A percentile compares a stretch with the other conserved stretches of the same genome.
Conservation (phyloP, 2,113 vertebrate genomes). For the Scortum barcoo region DNA sequence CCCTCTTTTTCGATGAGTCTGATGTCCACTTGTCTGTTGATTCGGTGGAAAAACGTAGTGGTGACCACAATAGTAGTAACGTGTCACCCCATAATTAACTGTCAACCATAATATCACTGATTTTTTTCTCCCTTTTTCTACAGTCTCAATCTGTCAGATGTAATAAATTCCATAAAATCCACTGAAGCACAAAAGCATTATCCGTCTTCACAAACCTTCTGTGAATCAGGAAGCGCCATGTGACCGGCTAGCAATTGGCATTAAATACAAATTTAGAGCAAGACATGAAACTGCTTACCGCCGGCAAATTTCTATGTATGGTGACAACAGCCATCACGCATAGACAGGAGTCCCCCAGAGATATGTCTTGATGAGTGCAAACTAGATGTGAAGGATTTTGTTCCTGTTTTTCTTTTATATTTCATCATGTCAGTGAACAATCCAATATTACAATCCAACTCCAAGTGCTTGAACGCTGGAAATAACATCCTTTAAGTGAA, state of each 20-base stretch:
- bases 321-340: slow-evolving; percentile 35
- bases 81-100: slow-evolving; percentile 62
- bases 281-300: slow-evolving; percentile 36
- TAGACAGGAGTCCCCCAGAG: slow-evolving; percentile 33
- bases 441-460: slow-evolving; percentile 19
- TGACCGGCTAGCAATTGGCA: slow-evolving; percentile 9
- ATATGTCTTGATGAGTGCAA: slow-evolving; percentile 28
- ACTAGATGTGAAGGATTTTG: slow-evolving; percentile 39
- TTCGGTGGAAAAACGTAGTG: slow-evolving; percentile 5
- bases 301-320: slow-evolving; percentile 31
- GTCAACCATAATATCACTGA: slow-evolving; percentile 43
- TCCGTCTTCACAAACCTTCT: slow-evolving; percentile 2
- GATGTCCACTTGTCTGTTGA: slow-evolving; percentile 42
- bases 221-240: slow-evolving; percentile 5
- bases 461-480: slow-evolving; percentile 11
- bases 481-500: slow-evolving; percentile 12
- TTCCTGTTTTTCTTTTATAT: slow-evolving; percentile 29
- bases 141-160: slow-evolving; percentile 35
- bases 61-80: slow-evolving; percentile 25
- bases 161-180: slow-evolving; percentile 37
- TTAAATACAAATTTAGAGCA: slow-evolving; percentile 47
- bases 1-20: slow-evolving; percentile 28
- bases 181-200: slow-evolving; percentile 11
- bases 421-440: slow-evolving; percentile 38
- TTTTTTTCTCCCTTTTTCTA: not conserved